phyloP scores from a whole-genome alignment of 2,888 invertebrate species.

The Hylaea fasciaria region DNA sequence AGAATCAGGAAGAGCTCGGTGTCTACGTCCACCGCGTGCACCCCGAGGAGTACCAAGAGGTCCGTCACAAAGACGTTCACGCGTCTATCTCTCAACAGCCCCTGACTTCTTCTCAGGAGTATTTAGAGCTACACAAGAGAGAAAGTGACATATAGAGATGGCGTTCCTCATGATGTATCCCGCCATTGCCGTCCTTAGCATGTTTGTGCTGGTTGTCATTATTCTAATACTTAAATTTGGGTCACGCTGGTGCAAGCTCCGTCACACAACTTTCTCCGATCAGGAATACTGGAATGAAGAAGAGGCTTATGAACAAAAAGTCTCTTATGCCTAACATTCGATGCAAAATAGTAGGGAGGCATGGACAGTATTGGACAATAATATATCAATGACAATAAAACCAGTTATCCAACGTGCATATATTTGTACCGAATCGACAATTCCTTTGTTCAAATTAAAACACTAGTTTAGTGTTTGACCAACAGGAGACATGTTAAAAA shows the following conservation, averaged over 20 bases:
- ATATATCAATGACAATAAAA: neutral
- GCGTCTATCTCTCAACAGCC: constrained; percentile 72
- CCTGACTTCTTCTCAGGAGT: constrained; percentile 77
- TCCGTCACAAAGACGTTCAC: constrained; percentile 57
- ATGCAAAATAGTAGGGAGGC: neutral
- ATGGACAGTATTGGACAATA: neutral
- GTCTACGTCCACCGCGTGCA: constrained; percentile 65
- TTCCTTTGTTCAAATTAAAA: too few relatives aligned
- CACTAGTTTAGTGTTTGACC: too few relatives aligned
- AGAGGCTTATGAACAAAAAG: constrained; percentile 86
- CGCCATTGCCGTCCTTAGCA: constrained; percentile 88
- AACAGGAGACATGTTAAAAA: too few relatives aligned
- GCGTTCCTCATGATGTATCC: constrained; percentile 91
- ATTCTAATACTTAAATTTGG: constrained; percentile 91
- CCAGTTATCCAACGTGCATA: neutral
- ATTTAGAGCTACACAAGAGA: constrained; percentile 89
- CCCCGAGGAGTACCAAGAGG: constrained; percentile 58
- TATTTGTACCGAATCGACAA: too few relatives aligned
- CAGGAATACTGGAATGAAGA: constrained; percentile 87
- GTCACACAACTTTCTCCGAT: constrained; percentile 88
- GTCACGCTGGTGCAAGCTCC: constrained; percentile 87
- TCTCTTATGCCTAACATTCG: constrained; percentile 81
- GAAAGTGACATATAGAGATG: constrained; percentile 93
- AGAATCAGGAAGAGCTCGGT: constrained; percentile 70
- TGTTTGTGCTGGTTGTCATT: constrained; percentile 90